Conservation (phyloP, 2,113 vertebrate genomes). For the Sturnus vulgaris region DNA sequence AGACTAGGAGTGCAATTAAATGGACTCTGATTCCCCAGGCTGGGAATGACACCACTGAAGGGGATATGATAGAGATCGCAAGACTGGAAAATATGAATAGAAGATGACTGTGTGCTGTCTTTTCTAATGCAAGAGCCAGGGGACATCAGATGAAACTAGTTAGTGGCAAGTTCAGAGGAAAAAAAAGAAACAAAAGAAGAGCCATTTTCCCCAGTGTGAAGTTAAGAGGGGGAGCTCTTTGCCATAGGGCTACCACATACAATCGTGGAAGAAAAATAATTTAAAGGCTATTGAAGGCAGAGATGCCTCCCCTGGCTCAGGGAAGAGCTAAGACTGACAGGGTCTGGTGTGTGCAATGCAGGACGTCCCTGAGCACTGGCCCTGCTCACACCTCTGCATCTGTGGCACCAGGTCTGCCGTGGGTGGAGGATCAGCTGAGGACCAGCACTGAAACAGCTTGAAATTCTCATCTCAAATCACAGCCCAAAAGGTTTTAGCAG, state of each 20-base stretch:
- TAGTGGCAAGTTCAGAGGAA: conserved; percentile 11
- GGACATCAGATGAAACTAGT: conserved; percentile 12
- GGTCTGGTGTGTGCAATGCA: rapidly evolving
- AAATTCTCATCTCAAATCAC: neutral
- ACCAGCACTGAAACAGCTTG: neutral
- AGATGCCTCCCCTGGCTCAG: neutral
- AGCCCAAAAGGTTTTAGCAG: neutral
- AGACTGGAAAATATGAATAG: conserved; percentile 41
- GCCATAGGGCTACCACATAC: neutral
- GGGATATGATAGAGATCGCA: neutral
- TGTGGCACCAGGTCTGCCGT: rapidly evolving
- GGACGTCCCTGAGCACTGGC: neutral
- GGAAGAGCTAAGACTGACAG: rapidly evolving
- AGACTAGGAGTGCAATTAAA: conserved; percentile 10
- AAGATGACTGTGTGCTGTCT: neutral
- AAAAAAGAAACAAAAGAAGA: neutral
- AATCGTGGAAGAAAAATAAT: neutral
- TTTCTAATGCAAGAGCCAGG: neutral
- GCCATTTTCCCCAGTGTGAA: neutral
- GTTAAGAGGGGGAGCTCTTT: neutral
- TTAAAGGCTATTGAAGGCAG: neutral
- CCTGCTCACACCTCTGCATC: neutral
- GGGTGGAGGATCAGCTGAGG: neutral
- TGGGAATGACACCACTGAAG: neutral
- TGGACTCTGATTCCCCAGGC: neutral